Conservation (phyloP, 2,113 vertebrate genomes). For the Etheostoma cragini region DNA sequence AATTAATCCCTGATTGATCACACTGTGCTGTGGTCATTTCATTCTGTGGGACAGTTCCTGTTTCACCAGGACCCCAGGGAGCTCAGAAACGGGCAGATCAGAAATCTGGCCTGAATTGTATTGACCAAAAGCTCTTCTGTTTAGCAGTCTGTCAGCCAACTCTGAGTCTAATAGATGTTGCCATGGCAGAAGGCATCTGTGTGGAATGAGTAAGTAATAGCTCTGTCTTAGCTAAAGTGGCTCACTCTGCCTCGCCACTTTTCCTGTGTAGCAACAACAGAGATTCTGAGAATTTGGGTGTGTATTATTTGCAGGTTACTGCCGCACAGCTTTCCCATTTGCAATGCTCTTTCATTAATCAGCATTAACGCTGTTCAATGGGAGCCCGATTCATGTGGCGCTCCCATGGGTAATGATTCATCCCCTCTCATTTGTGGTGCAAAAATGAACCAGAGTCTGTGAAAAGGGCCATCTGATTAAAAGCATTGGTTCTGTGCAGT, state of each 20-base stretch:
- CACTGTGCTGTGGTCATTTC: not conserved
- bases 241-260: slow-evolving; percentile 32
- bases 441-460: slow-evolving; percentile 56
- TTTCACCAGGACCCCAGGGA: not conserved
- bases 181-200: slow-evolving; percentile 76
- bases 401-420: slow-evolving; percentile 53
- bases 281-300: slow-evolving; percentile 44
- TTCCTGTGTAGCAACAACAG: slow-evolving; percentile 2
- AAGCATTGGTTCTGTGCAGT: slow-evolving; percentile 50
- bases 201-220: slow-evolving; percentile 79
- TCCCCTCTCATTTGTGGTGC: slow-evolving; percentile 60
- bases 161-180: slow-evolving; percentile 70
- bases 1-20: not conserved
- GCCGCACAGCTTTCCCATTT: slow-evolving; percentile 54
- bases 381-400: slow-evolving; percentile 44
- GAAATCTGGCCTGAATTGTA: slow-evolving; percentile 54
- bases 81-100: slow-evolving; percentile 12
- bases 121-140: slow-evolving; percentile 55
- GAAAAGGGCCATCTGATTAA: slow-evolving; percentile 58
- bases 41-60: not conserved
- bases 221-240: slow-evolving; percentile 62
- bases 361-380: slow-evolving; percentile 59
- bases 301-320: slow-evolving; percentile 30
- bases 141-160: slow-evolving; percentile 67
- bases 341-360: slow-evolving; percentile 76